phyloP scores from a whole-genome alignment of 35 echinoderm and acorn worm species.

The Apostichopus parvimensis region DNA sequence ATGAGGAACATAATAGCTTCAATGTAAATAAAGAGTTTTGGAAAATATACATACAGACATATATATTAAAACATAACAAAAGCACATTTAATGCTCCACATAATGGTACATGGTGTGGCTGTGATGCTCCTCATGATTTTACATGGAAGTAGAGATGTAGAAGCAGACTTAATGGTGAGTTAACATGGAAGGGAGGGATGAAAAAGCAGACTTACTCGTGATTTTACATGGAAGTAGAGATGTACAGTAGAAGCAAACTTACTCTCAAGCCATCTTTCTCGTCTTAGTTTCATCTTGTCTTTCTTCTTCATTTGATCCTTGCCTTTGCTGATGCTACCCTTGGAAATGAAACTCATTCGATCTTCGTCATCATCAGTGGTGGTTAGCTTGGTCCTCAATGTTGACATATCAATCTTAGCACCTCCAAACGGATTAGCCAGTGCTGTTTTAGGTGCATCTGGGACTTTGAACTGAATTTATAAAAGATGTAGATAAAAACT shows the following conservation, averaged over 20 bases:
- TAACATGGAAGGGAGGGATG: too few species aligned
- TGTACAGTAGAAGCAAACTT: constrained; percentile 22
- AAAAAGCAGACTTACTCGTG: too few species aligned
- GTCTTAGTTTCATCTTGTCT: constrained; percentile 86
- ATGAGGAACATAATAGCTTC: too few species aligned
- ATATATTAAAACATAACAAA: too few species aligned
- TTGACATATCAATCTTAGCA: constrained; percentile 28
- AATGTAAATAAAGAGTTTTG: too few species aligned
- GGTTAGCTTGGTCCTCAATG: neutral
- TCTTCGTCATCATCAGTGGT: constrained; percentile 56
- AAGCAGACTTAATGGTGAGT: too few species aligned
- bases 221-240: too few species aligned
- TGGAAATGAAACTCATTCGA: constrained; percentile 79
- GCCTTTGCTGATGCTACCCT: constrained; percentile 74
- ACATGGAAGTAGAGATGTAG: too few species aligned
- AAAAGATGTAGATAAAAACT: neutral
- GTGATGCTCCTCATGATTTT: too few species aligned
- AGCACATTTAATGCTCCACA: too few species aligned
- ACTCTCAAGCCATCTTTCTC: constrained; percentile 94
- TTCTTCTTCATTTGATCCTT: constrained; percentile 75
- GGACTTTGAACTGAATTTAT: constrained; percentile 7
- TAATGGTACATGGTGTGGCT: too few species aligned
- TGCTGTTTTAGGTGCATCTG: neutral
- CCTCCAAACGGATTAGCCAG: constrained; percentile 22
- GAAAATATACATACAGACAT: too few species aligned